Base-by-base conservation (phyloP, 2,888 invertebrate genomes). In the Leptinotarsa juncta region DNA sequence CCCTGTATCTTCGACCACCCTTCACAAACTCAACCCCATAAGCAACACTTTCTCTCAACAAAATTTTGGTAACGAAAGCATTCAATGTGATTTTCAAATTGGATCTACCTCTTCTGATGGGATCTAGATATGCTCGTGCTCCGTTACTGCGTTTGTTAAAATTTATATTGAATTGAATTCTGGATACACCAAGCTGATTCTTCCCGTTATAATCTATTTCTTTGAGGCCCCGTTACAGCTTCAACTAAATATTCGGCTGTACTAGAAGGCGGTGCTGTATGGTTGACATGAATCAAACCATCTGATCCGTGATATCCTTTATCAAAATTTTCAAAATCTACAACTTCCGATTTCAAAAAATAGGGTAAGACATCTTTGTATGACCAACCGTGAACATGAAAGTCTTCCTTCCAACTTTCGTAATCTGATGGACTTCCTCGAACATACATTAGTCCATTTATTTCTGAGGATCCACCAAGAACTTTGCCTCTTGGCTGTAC, bases 371-470 rank as follows among this genome's bases (percentile, higher is more conserved):
- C 92, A 3, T 93, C 90, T 23, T 91, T 87, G 88, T 90, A 94
- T 48, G 91, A 90, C 94, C 94, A 94, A 0, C 93, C 94, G 1
- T 89, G 85, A 83, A 94, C 94, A 0, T 94, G 95, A 84, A 92
- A 84, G 0, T 86, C 87, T 42, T 90, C 14, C 3, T 18, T 90
- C 95, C 95, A 96, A 4, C 89, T 87, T 81, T 95, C 92, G 83
- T 93, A 96, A 83, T 95, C 95, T 4, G 60, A 49, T 18, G 51
- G 62, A 23, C 91, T 89, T 12, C 93, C 94, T 74, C 94, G 88
- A 0, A 93, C 93, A 80, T 93, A 94, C 83, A 93, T 93, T 94
- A 95, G 94, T 81, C 92, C 93, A 84, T 95, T 95, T 4, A 95
- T 87, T 0, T 93, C 92, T 79, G 93, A 93, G 4, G 92, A 92